These are phyloP conservation scores for Macquaria australasica DNA, from an alignment of 2,113 vertebrate genomes.

Conservation along the genomic window DNA sequence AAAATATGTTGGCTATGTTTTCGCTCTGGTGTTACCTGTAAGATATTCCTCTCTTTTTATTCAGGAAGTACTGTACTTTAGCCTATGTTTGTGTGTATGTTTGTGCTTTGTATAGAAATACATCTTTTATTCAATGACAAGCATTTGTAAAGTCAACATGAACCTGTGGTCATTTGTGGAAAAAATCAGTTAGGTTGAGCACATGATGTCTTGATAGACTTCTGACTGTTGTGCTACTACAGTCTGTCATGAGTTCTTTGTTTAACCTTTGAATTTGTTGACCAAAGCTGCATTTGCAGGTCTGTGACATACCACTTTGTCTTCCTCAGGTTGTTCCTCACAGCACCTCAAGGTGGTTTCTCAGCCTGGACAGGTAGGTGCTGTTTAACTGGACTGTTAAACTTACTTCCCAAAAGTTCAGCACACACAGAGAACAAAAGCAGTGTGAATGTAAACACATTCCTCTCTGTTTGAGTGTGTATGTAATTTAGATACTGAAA, in stretches of 20 bases:
- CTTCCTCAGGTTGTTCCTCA: constrained; percentile 11
- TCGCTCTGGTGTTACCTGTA: no score
- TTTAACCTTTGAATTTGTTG: constrained; percentile 61
- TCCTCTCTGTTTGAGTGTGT: background rate
- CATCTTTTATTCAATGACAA: background rate
- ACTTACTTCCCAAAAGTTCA: background rate
- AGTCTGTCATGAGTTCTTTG: constrained; percentile 33
- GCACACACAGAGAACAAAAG: background rate
- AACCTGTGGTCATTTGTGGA: background rate
- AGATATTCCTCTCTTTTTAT: background rate
- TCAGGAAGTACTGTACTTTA: background rate
- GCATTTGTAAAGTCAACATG: background rate
- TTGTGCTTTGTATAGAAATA: background rate
- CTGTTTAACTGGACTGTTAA: constrained; percentile 13
- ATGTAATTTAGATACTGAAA: background rate
- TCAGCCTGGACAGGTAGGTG: constrained; percentile 1
- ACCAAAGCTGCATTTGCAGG: constrained; percentile 6
- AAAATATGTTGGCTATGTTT: background rate
- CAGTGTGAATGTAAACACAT: background rate
- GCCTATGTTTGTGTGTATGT: background rate
- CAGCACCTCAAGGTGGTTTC: constrained; percentile 22
- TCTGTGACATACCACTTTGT: constrained; percentile 10
- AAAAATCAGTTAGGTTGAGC: background rate
- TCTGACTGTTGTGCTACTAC: constrained; percentile 3
- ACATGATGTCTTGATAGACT: background rate